Conservation (phyloP, 2,113 vertebrate species). For the Trachemys scripta region DNA sequence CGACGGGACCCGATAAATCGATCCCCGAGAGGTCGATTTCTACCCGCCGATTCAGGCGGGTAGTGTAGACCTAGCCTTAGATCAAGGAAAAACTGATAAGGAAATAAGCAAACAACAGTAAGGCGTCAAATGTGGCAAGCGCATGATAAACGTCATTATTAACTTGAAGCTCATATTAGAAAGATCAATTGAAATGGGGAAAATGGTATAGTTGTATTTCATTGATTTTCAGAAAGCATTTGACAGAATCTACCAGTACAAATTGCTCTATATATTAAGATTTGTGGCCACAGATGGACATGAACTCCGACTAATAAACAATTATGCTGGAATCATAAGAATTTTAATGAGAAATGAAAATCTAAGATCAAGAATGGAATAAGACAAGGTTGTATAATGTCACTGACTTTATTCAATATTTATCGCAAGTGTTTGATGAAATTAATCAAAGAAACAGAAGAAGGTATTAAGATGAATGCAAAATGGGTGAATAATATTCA, state of each 20-base stretch:
- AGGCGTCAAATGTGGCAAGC: neutral
- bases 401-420: no score
- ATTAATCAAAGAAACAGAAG: no score
- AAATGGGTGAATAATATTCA: no score
- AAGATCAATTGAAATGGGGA: neutral
- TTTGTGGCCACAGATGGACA: neutral
- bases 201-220: neutral
- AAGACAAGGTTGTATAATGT: no score
- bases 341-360: neutral
- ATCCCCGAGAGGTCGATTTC: no score
- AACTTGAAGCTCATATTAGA: neutral
- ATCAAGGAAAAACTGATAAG: neutral
- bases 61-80: no score
- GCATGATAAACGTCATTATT: neutral
- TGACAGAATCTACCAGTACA: neutral
- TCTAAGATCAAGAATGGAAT: no score
- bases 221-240: neutral
- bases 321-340: neutral
- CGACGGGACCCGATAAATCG: no score
- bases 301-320: neutral
- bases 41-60: no score
- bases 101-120: neutral
- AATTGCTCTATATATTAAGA: neutral
- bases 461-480: no score
- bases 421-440: no score